Evolutionary conservation across 2,113 vertebrate genomes (phyloP), one percentile per base, ranked within the genome.

Genomic region (Oceanites oceanicus): DNA sequence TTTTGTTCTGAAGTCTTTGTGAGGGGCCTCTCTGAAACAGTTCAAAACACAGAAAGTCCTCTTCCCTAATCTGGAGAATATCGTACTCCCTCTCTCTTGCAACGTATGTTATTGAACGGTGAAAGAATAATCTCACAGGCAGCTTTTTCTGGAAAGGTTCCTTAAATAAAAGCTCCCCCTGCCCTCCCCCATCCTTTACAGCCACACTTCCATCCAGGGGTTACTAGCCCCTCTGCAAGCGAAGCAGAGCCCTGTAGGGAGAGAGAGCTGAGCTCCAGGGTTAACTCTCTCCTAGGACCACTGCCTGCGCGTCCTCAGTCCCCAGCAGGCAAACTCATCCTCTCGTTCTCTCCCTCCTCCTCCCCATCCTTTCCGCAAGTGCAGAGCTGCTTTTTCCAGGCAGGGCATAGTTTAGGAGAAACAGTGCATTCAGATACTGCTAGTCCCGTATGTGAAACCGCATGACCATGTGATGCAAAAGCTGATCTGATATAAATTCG

Each of bases 1-100:
- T 85, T 90, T 67, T 90, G 89, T 85, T 89, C 83, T 92, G 55
- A 96, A 70, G 73, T 77, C 91, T 96, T 95, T 96, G 88, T 77
- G 58, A 94, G 80, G 32, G 92, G 94, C 58, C 68, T 92, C 93
- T 95, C 56, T 97, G 84, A 96, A 88, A 88, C 94, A 92, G 82
- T 84, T 94, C 86, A 95, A 86, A 88, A 77, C 38, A 66, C 71
- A 94, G 30, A 72, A 83, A 96, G 25, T 84, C 56, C 47, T 94
- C 67, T 92, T 89, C 78, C 75, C 42, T 94, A 62, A 91, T 91
- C 58, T 55, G 85, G 76, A 72, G 72, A 62, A 84, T 44, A 84
- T 25, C 11, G 1, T 75, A 67, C 42, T 78, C 42, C 59, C 25
- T 96, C 87, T 40, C 61, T 92, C 80, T 96, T 93, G 67, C 91